A percentile compares a stretch with the other conserved stretches of the same genome.
phyloP scores from a whole-genome alignment of 1,140 invertebrate genomes.

The Zelostemma sp. region DNA sequence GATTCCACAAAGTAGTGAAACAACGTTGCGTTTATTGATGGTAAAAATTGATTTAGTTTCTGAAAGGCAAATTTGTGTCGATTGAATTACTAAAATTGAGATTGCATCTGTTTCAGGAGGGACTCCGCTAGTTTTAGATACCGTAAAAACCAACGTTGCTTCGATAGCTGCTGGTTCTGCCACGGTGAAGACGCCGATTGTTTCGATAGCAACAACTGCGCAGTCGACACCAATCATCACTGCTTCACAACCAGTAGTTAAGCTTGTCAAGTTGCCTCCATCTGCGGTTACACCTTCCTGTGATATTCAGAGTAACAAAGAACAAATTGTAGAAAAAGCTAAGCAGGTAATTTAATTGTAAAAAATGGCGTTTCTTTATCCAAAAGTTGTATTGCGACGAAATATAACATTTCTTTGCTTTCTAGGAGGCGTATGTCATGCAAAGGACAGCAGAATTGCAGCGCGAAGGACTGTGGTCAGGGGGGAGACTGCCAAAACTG shows the following conservation, averaged over 20 bases:
- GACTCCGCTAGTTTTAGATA: conserved; percentile 70
- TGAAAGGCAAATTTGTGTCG: not conserved
- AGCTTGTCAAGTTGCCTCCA: conserved; percentile 62
- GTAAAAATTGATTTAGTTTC: not conserved
- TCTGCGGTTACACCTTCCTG: conserved; percentile 58
- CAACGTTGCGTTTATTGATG: not conserved
- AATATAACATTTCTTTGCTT: conserved; percentile 17
- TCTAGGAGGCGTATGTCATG: conserved; percentile 90
- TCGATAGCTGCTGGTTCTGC: conserved; percentile 35
- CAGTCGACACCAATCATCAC: conserved; percentile 37
- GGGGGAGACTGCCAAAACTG: conserved; percentile 91
- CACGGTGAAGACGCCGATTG: conserved; percentile 43
- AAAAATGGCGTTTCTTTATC: too few relatives aligned
- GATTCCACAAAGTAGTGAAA: not conserved
- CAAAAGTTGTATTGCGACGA: too few relatives aligned
- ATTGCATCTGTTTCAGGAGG: conserved; percentile 66
- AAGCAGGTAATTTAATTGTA: conserved; percentile 86
- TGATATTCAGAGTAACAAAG: conserved; percentile 71
- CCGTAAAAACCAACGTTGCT: conserved; percentile 58
- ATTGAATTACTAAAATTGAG: not conserved
- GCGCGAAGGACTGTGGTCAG: conserved; percentile 93
- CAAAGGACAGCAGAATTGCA: conserved; percentile 90
- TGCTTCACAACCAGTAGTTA: conserved; percentile 70
- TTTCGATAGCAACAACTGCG: conserved; percentile 26
- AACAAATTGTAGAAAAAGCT: conserved; percentile 89